Evolutionary conservation across 2,888 invertebrate genomes (phyloP).

Genomic region (Psylliodes chrysocephalus): DNA sequence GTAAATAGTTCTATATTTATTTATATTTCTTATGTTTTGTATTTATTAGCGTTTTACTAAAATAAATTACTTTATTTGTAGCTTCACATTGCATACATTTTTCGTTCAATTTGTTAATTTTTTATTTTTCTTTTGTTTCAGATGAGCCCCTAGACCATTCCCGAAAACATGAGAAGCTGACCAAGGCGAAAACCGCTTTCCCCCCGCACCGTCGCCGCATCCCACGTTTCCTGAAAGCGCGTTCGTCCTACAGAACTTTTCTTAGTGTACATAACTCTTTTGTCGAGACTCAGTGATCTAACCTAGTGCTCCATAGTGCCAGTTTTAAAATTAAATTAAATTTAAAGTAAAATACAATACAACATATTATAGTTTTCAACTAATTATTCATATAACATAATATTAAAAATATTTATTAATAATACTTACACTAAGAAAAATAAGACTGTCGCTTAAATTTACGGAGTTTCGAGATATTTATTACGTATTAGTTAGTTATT

Average conservation of each 20-base stretch:
- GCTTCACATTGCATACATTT: too few species aligned
- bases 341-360: too few species aligned
- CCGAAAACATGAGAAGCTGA: slow-evolving; percentile 46
- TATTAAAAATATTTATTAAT: slow-evolving; percentile 23
- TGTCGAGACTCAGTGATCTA: slow-evolving; percentile 4
- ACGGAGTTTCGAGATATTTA: not conserved
- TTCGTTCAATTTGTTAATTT: not conserved
- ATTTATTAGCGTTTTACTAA: too few species aligned
- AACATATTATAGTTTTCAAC: too few species aligned
- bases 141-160: slow-evolving; percentile 34
- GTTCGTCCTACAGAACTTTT: not conserved
- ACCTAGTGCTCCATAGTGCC: slow-evolving; percentile 26
- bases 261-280: slow-evolving; percentile 10
- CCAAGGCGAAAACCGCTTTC: slow-evolving; percentile 40
- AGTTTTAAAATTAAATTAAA: slow-evolving; percentile 17
- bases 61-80: too few species aligned
- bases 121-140: slow-evolving; percentile 32
- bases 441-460: slow-evolving; percentile 10
- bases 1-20: too few species aligned
- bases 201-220: slow-evolving; percentile 31
- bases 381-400: too few species aligned
- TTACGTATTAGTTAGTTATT: not conserved
- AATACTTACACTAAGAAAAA: slow-evolving; percentile 13
- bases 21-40: too few species aligned
- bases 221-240: slow-evolving; percentile 10